Evolutionary conservation across 2,797 vertebrate genomes (phyloP).

Genomic region (Nasua narica): DNA sequence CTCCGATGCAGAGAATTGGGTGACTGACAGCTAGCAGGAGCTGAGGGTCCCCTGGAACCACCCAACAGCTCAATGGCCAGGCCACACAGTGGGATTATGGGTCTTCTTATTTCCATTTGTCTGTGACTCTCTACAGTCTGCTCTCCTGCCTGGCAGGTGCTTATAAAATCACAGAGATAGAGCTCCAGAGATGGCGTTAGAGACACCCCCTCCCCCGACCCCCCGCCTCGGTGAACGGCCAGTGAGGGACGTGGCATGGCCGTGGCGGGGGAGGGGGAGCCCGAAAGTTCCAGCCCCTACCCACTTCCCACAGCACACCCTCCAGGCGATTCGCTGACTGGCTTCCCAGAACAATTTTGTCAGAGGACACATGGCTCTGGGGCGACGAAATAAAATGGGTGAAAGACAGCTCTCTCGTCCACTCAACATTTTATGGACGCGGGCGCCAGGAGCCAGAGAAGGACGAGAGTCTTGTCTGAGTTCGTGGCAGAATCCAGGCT

Average conservation of each 20-base stretch:
- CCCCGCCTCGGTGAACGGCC: not conserved
- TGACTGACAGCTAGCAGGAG: slow-evolving; percentile 2
- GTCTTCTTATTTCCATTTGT: not conserved
- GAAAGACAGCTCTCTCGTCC: not conserved
- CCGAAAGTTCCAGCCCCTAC: not conserved
- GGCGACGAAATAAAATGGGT: not conserved
- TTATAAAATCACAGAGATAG: slow-evolving; percentile 13
- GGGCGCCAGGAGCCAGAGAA: not conserved
- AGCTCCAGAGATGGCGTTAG: not conserved
- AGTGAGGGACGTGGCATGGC: accelerated
- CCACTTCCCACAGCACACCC: not conserved
- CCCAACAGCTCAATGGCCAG: not conserved
- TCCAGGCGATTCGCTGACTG: not conserved
- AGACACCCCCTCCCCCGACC: not conserved
- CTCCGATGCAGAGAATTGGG: not conserved
- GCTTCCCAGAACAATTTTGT: not conserved
- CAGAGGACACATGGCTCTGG: not conserved
- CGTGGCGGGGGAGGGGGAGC: not conserved
- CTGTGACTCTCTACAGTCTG: not conserved
- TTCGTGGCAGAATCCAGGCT: not conserved
- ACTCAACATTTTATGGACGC: not conserved
- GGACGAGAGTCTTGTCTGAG: not conserved
- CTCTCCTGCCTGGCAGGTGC: not conserved
- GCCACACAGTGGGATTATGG: not conserved
- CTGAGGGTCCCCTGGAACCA: not conserved